Evolutionary conservation across 2,113 vertebrate genomes (phyloP).

Genomic region (Austrofundulus limnaeus): DNA sequence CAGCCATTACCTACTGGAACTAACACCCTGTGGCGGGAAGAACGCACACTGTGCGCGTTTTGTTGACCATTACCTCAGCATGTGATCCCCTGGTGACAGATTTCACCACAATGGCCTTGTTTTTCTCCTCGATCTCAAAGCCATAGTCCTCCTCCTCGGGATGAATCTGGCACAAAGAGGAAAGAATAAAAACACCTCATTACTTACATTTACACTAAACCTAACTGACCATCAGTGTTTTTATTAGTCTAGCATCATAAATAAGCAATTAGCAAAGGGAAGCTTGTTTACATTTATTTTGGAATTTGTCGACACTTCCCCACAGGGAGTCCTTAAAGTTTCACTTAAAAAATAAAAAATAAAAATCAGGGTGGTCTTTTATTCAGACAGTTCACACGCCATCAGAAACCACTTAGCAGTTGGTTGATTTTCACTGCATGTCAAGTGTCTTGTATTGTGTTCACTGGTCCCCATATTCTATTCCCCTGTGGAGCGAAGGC

Average conservation of each 20-base stretch:
- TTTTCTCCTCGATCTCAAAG: slow-evolving; percentile 97
- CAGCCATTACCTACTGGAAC: slow-evolving; percentile 65
- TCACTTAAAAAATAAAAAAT: not conserved
- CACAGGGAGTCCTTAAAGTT: not conserved
- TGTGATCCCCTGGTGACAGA: slow-evolving; percentile 90
- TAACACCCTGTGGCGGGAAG: slow-evolving; percentile 46
- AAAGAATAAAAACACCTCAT: not conserved
- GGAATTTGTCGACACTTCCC: too few species aligned
- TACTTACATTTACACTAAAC: slow-evolving; percentile 5
- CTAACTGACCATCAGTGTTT: slow-evolving; percentile 2
- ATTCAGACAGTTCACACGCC: slow-evolving; percentile 5
- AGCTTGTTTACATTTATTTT: too few species aligned
- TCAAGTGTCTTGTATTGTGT: slow-evolving; percentile 35
- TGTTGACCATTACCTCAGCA: slow-evolving; percentile 85
- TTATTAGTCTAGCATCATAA: not conserved
- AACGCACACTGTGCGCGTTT: slow-evolving; percentile 10
- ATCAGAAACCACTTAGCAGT: slow-evolving; percentile 5
- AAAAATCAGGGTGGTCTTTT: slow-evolving; percentile 15
- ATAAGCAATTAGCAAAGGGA: not conserved
- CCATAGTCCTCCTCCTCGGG: slow-evolving; percentile 96
- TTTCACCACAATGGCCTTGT: slow-evolving; percentile 92
- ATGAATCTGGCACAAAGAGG: slow-evolving; percentile 81
- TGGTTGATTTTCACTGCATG: slow-evolving; percentile 15
- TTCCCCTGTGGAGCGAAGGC: slow-evolving; percentile 24
- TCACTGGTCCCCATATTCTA: slow-evolving; percentile 13